phyloP scores from a whole-genome alignment of 2,113 vertebrate genomes.

The Oryzias woworae region DNA sequence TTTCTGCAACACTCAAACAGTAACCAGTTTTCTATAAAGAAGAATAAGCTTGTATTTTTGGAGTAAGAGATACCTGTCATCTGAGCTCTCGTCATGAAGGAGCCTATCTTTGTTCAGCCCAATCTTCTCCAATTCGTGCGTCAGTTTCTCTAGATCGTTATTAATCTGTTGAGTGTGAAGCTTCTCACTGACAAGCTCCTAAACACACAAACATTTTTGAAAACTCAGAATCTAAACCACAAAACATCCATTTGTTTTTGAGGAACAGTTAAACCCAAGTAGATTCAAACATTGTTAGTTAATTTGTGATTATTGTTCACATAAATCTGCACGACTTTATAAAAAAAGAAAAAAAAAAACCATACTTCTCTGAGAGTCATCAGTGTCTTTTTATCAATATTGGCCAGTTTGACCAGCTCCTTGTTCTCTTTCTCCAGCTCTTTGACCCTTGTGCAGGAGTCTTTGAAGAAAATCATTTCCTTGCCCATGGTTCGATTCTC shows the following conservation, averaged over 20 bases:
- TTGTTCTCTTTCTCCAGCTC: constrained; percentile 96
- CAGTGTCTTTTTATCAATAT: constrained; percentile 96
- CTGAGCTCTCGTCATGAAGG: constrained; percentile 88
- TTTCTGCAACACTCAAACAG: too few species aligned
- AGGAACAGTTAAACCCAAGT: too few species aligned
- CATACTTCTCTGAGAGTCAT: constrained; percentile 89
- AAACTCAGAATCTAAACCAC: too few species aligned
- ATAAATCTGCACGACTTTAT: too few species aligned
- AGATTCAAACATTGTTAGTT: too few species aligned
- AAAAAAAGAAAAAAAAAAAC: too few species aligned
- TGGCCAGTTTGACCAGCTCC: constrained; percentile 90
- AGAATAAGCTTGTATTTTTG: not conserved
- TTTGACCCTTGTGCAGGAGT: constrained; percentile 87
- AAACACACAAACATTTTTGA: constrained; percentile 22
- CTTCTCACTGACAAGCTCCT: constrained; percentile 98
- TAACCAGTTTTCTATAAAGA: too few species aligned
- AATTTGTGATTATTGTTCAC: too few species aligned
- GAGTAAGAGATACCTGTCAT: constrained; percentile 83
- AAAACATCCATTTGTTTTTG: not conserved
- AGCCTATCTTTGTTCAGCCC: constrained; percentile 96
- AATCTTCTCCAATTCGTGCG: constrained; percentile 96
- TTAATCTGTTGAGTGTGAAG: constrained; percentile 93
- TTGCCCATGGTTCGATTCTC: constrained; percentile 92
- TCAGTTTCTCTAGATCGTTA: constrained; percentile 96
- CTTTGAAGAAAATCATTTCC: constrained; percentile 89